Base-by-base conservation (phyloP, 2,888 invertebrate species). In the Meganola albula region DNA sequence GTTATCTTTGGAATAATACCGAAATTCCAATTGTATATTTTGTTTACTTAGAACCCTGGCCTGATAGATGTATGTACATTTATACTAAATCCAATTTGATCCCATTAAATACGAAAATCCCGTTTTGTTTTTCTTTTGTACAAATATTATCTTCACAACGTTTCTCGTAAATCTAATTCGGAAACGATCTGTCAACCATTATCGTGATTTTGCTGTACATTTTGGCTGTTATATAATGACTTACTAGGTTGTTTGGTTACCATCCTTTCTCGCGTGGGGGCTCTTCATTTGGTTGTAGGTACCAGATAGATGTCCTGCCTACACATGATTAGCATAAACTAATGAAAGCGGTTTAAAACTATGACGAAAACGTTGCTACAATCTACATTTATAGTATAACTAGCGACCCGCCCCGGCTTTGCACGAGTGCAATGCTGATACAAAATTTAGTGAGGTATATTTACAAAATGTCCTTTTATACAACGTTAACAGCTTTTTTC, bases 111-210 rank as follows among this genome's bases (percentile, higher is more conserved):
- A 9, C 12, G 11, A 8, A 18, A 27, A 12, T 29, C 29, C 12
- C 10, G 35, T 24, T 31, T 30, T 34, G 21, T 12, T 45, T 48
- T 47, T 37, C 24, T 37, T 48, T 38, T 48, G 45, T 34, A 34
- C 31, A 44, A 50, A 41, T 38, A 34, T 30, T 42, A 34, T 35
- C 30, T 25, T 37, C 44, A 36, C 22, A 31, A 24, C 37, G 41
- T n/a, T n/a, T n/a, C n/a, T n/a, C n/a, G 53, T 57, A 57, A 56
- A 61, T 59, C 48, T 53, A 52, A 59, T 60, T 53, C 44, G 32
- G 34, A 31, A 42, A 46, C 38, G 49, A 39, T 50, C 40, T 53
- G 46, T 49, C 55, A 44, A 51, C 49, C 49, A 56, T 51, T 48
- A 45, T 62, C 21, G 30, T 37, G n/a, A n/a, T n/a, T n/a, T 45